Conservation (phyloP, 2,888 invertebrate species). For the Ennomos quercinarius region DNA sequence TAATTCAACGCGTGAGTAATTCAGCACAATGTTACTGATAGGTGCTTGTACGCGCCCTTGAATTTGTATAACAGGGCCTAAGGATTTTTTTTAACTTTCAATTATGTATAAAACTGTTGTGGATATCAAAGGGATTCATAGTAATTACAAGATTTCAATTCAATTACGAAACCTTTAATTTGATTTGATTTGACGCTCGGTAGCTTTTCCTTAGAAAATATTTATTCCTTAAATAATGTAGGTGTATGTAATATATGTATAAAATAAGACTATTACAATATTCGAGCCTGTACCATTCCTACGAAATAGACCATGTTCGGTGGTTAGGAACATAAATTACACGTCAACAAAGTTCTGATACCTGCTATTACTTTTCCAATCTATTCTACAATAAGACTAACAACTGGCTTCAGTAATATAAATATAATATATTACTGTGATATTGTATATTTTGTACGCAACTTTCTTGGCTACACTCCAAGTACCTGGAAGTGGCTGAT, state of each 20-base stretch:
- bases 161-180: no score
- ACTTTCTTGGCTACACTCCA: conserved; percentile 41
- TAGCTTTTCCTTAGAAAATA: no score
- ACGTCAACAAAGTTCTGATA: conserved; percentile 22
- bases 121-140: no score
- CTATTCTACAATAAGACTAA: conserved; percentile 16
- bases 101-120: no score
- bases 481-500: conserved; percentile 38
- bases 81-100: conserved; percentile 15
- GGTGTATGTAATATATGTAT: no score
- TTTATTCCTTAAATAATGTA: no score
- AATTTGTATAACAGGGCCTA: conserved; percentile 23
- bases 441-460: conserved; percentile 32
- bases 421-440: conserved; percentile 9
- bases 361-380: conserved; percentile 22
- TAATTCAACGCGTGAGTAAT: conserved; percentile 33
- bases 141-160: no score
- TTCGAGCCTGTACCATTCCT: no score
- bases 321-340: conserved; percentile 6
- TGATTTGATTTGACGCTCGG: no score
- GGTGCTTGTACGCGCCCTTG: conserved; percentile 33
- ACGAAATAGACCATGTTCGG: no score
- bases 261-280: no score
- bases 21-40: conserved; percentile 39
- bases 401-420: conserved; percentile 23